A percentile compares a stretch with the other conserved stretches of the same genome.
These are phyloP conservation scores for Prunella strophiata DNA, from an alignment of 2,797 vertebrate genomes.

Conservation along the genomic window DNA sequence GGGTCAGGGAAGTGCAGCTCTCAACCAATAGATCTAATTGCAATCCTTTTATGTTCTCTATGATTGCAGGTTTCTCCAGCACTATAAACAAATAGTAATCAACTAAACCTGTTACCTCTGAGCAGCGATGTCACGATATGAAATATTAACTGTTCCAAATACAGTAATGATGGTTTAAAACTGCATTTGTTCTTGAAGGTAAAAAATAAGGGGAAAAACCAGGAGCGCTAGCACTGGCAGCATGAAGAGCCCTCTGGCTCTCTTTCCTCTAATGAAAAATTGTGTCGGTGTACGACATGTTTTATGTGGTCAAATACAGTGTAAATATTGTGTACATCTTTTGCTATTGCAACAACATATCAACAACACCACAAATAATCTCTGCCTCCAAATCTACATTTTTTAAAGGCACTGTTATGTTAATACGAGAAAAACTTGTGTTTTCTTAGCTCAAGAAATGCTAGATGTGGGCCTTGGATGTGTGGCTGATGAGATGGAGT, in stretches of 20 bases:
- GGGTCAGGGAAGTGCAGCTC: constrained; percentile 86
- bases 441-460: constrained; percentile 35
- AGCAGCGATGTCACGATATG: constrained; percentile 81
- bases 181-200: constrained; percentile 79
- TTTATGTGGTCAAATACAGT: constrained; percentile 80
- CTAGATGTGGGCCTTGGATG: background rate
- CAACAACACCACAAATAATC: constrained; percentile 76
- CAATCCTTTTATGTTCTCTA: constrained; percentile 86
- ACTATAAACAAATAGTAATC: constrained; percentile 89
- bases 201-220: constrained; percentile 73
- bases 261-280: constrained; percentile 78
- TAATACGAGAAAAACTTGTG: constrained; percentile 72
- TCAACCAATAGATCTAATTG: constrained; percentile 92
- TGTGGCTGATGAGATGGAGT: background rate
- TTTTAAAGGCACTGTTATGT: constrained; percentile 76
- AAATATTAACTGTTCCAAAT: constrained; percentile 85
- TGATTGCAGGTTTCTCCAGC: constrained; percentile 93
- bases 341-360: constrained; percentile 74
- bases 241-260: constrained; percentile 73
- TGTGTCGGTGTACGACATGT: constrained; percentile 72
- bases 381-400: constrained; percentile 74
- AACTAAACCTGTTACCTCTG: constrained; percentile 87
- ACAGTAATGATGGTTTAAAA: constrained; percentile 81
- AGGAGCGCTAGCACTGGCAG: constrained; percentile 63
- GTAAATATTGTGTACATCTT: constrained; percentile 80